These are phyloP conservation scores for Apogon talboti DNA, from an alignment of 2,797 vertebrate genomes.

Conservation along the genomic window DNA sequence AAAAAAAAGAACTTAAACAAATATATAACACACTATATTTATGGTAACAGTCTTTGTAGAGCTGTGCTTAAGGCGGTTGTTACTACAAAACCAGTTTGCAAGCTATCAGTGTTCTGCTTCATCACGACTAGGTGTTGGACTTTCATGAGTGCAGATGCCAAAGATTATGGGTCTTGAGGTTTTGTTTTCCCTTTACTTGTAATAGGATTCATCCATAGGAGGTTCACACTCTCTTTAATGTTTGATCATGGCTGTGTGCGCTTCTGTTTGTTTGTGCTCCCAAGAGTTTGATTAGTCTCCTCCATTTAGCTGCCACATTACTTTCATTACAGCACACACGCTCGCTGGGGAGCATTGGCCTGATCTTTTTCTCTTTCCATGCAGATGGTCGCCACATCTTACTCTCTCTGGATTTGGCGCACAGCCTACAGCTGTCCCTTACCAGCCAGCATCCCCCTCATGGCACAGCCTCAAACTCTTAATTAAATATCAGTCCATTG, in stretches of 20 bases:
- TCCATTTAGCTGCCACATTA: constrained; percentile 61
- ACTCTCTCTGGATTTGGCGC: constrained; percentile 48
- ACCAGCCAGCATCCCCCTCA: constrained; percentile 54
- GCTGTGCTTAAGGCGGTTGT: constrained; percentile 13
- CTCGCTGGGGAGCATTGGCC: constrained; percentile 38
- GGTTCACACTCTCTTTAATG: constrained; percentile 10
- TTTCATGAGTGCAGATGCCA: constrained; percentile 29
- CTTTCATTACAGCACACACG: constrained; percentile 60
- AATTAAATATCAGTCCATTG: constrained; percentile 75
- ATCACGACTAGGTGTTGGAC: constrained; percentile 2
- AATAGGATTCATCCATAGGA: constrained; percentile 38
- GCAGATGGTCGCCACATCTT: constrained; percentile 64
- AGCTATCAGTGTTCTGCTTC: constrained; percentile 14
- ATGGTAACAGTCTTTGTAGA: constrained; percentile 5
- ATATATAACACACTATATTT: not conserved
- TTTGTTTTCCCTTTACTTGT: constrained; percentile 1
- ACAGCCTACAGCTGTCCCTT: constrained; percentile 56
- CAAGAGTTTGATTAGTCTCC: constrained; percentile 69
- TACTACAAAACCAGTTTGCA: constrained; percentile 3
- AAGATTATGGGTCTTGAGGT: constrained; percentile 13
- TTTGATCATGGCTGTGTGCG: constrained; percentile 29
- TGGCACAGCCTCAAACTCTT: constrained; percentile 65
- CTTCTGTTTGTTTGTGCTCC: constrained; percentile 56
- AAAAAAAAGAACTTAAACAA: no score
- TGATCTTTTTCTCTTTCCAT: constrained; percentile 49